Conservation (phyloP, 1,140 invertebrate species). For the Diachasmimorpha longicaudata region DNA sequence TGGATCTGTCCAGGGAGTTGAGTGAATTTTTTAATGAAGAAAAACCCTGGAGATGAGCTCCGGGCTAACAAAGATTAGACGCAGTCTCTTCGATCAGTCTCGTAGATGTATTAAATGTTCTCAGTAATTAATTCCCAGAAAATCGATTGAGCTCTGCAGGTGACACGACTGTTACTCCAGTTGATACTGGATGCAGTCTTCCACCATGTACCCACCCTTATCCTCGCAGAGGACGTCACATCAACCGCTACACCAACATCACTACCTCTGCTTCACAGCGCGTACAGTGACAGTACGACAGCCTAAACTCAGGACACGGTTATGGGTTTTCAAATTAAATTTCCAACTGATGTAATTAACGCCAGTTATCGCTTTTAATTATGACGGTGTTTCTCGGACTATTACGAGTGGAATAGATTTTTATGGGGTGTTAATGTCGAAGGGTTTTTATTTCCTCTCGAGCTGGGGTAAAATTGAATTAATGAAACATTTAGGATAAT, state of each 20-base stretch:
- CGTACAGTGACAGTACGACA: background rate
- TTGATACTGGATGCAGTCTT: background rate
- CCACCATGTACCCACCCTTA: background rate
- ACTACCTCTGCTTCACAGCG: background rate
- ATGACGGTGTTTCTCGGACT: background rate
- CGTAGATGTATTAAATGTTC: background rate
- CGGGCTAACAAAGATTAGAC: too few species aligned
- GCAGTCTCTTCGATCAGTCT: too few species aligned
- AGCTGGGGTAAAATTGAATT: too few species aligned
- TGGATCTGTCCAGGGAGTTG: too few species aligned
- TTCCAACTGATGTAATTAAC: slow-evolving; percentile 7
- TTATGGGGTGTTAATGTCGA: background rate
- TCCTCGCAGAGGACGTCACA: background rate
- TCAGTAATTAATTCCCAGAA: background rate
- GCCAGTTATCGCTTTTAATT: background rate
- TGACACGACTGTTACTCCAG: background rate
- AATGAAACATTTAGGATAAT: too few species aligned
- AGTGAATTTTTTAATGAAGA: too few species aligned
- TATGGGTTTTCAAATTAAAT: slow-evolving; percentile 1
- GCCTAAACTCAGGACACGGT: background rate
- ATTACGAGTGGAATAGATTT: background rate
- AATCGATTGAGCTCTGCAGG: background rate
- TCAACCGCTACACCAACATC: background rate
- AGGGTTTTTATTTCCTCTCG: too few species aligned
- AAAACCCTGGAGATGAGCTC: too few species aligned